Percentiles rank a stretch among this genome's conserved stretches.
These are phyloP conservation scores for Trematomus loennbergii DNA, from an alignment of 2,113 vertebrate genomes.

Conservation along the genomic window DNA sequence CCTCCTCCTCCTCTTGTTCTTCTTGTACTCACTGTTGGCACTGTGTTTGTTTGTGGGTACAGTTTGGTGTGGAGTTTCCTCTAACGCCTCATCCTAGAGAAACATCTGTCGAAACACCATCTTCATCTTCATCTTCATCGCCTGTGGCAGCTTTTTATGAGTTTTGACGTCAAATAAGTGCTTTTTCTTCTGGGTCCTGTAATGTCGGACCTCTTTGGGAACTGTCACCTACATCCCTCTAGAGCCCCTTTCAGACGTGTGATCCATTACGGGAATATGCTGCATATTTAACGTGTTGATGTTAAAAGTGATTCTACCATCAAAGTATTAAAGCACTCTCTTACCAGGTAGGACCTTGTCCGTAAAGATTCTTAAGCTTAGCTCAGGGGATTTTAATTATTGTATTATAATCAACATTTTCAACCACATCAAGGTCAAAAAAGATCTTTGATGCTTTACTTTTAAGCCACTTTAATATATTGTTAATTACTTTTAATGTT, in stretches of 20 bases:
- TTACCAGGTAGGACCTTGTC: neutral
- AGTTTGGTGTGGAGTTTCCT: slow-evolving; percentile 59
- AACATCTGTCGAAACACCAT: slow-evolving; percentile 5
- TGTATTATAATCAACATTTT: neutral
- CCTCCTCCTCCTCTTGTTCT: neutral
- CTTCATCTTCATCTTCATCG: slow-evolving; percentile 29
- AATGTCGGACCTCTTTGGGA: slow-evolving; percentile 59
- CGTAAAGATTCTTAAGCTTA: neutral
- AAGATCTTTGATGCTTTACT: neutral
- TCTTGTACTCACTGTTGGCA: slow-evolving; percentile 17
- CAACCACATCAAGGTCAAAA: neutral
- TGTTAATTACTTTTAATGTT: no score
- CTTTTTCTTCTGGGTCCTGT: slow-evolving; percentile 40
- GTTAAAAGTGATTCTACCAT: no score
- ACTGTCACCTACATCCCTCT: slow-evolving; percentile 50
- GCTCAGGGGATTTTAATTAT: neutral
- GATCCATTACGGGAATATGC: neutral
- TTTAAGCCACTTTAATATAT: neutral
- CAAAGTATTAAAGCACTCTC: neutral
- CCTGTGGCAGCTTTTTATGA: neutral
- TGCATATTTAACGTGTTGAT: neutral
- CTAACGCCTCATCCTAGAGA: slow-evolving; percentile 9
- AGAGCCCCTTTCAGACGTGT: slow-evolving; percentile 61
- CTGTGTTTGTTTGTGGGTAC: slow-evolving; percentile 34
- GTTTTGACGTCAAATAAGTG: neutral